A percentile compares a stretch with the other conserved stretches of the same genome.
Evolutionary conservation across 2,888 invertebrate genomes (phyloP).

Genomic region (Drosophila ustulata): DNA sequence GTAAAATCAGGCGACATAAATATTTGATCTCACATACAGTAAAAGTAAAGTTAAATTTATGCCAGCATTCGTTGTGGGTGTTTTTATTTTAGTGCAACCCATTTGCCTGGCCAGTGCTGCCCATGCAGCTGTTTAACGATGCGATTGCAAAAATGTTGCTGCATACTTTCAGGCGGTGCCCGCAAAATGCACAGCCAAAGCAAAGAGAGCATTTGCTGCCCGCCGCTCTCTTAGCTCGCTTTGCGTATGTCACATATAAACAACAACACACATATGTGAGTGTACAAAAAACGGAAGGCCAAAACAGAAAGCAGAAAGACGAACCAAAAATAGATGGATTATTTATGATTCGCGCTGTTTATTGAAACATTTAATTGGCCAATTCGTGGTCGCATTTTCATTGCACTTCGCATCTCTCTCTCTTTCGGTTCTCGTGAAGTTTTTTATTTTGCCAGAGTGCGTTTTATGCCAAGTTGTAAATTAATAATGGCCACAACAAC

Average conservation of each 20-base stretch:
- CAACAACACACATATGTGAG: constrained; percentile 5
- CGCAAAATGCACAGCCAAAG: constrained; percentile 24
- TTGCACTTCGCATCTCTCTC: neutral
- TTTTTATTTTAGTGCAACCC: neutral
- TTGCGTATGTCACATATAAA: constrained; percentile 12
- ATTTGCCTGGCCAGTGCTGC: constrained; percentile 39
- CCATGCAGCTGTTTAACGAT: constrained; percentile 29
- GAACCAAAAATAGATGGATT: constrained; percentile 52
- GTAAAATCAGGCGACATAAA: constrained; percentile 3
- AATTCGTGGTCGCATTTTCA: constrained; percentile 50
- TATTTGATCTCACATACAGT: neutral
- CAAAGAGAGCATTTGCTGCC: constrained; percentile 18
- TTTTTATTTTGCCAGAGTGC: constrained; percentile 11
- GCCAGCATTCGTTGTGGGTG: neutral
- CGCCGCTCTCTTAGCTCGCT: constrained; percentile 6
- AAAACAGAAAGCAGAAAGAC: constrained; percentile 18
- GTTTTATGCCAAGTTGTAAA: constrained; percentile 42
- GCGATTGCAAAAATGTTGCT: constrained; percentile 19
- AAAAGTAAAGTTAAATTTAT: neutral
- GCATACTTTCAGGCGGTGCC: constrained; percentile 54
- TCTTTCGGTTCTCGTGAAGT: neutral
- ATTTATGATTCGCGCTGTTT: constrained; percentile 55
- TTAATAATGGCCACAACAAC: constrained; percentile 27
- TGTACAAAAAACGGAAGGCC: constrained; percentile 5
- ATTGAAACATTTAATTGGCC: constrained; percentile 72